Conservation (phyloP, 2,797 vertebrate species). For the Anomalospiza imberbis region DNA sequence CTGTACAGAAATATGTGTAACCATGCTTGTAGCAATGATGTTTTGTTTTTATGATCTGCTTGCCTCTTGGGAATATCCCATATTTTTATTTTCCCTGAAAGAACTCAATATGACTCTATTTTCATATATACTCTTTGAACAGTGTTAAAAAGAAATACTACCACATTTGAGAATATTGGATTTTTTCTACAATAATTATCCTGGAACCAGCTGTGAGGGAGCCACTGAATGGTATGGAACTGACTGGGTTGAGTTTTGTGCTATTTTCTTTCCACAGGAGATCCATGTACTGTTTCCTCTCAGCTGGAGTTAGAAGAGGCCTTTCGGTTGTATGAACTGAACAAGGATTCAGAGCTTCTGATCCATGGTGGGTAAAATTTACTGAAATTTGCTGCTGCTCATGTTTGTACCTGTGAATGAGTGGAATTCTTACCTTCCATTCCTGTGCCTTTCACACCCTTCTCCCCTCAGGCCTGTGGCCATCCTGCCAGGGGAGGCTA, state of each 20-base stretch:
- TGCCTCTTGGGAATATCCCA: neutral
- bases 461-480: neutral
- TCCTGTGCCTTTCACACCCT: neutral
- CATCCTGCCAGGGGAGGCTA: neutral
- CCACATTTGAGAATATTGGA: neutral
- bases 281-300: constrained; percentile 97
- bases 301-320: constrained; percentile 98
- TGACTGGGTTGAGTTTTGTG: neutral
- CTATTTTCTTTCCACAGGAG: constrained; percentile 78
- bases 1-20: neutral
- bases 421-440: neutral
- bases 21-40: neutral
- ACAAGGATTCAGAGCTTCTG: constrained; percentile 98
- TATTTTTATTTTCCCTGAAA: neutral
- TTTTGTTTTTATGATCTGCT: neutral
- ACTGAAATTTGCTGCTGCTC: neutral
- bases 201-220: neutral
- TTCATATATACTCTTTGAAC: neutral
- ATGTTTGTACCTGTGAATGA: neutral
- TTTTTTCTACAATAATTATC: neutral
- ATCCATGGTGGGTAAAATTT: constrained; percentile 85
- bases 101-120: neutral
- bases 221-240: neutral
- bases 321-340: constrained; percentile 93
- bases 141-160: neutral